These are phyloP conservation scores for Nasonovia ribisnigri DNA, from an alignment of 2,888 invertebrate species.

Conservation along the genomic window DNA sequence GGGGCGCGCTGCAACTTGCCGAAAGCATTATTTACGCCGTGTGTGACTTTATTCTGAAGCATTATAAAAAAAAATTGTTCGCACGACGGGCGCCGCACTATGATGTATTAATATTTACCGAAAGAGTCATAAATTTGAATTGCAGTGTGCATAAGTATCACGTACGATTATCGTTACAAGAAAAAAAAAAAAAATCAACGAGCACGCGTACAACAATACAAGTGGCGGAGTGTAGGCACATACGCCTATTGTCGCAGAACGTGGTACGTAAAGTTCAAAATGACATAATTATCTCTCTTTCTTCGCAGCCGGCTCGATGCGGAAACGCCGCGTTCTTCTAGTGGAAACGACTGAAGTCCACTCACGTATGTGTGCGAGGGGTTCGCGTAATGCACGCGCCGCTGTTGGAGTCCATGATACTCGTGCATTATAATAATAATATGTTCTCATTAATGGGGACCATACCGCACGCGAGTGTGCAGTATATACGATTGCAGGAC, in stretches of 20 bases:
- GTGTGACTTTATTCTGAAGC: neutral
- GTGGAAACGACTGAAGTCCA: slow-evolving; percentile 1
- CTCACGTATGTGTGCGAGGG: neutral
- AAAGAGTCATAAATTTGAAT: neutral
- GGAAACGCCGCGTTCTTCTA: neutral
- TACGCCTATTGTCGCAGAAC: neutral
- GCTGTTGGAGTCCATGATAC: neutral
- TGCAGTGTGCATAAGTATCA: neutral
- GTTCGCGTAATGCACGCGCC: neutral
- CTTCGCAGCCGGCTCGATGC: neutral
- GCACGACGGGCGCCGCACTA: neutral
- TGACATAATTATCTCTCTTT: neutral
- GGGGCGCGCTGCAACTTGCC: neutral
- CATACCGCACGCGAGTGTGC: neutral
- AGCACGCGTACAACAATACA: neutral
- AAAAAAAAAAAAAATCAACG: neutral
- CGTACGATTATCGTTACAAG: neutral
- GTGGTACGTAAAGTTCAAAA: neutral
- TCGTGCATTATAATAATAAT: neutral
- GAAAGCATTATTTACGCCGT: neutral
- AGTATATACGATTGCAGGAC: neutral
- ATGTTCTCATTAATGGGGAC: neutral
- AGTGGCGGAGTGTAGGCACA: neutral
- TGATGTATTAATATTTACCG: neutral
- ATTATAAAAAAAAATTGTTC: neutral